phyloP scores from a whole-genome alignment of 2,113 vertebrate genomes.

The rat (Rattus norvegicus) region GRCr8 NC_086036.1:50045001-50045500 shows the following conservation, averaged over 20 bases:
- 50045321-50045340: too few species aligned
- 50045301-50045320: too few species aligned
- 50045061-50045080: background rate
- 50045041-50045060: background rate
- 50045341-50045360: background rate
- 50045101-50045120: background rate
- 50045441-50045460: too few species aligned
- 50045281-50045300: background rate
- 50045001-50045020: background rate
- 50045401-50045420: too few species aligned
- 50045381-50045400: too few species aligned
- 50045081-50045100: background rate
- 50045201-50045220: background rate
- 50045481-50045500: too few species aligned
- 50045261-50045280: background rate
- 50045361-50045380: background rate
- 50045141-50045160: conserved; percentile 12
- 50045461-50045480: too few species aligned
- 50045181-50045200: background rate
- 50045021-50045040: background rate
- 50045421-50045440: too few species aligned
- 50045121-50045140: background rate
- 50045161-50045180: background rate
- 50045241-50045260: background rate
- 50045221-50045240: background rate